Evolutionary conservation across 2,113 vertebrate species (phyloP).

Genomic region (Buteo buteo): DNA sequence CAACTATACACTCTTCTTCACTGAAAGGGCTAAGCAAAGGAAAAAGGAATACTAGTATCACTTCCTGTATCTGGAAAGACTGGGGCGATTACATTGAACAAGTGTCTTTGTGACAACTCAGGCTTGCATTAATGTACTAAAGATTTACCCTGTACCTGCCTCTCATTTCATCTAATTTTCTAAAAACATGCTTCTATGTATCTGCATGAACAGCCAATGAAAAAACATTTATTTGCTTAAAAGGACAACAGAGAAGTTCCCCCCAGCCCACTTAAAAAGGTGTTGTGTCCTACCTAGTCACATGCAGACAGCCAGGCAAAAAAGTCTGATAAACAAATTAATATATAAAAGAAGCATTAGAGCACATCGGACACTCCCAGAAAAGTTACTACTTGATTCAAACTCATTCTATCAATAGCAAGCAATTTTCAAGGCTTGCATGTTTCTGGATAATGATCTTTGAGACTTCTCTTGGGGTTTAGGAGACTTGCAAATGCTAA

Average conservation of each 20-base stretch:
- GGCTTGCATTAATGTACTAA: not conserved
- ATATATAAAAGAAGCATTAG: not conserved
- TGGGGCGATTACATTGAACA: not conserved
- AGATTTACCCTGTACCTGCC: not conserved
- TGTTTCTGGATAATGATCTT: not conserved
- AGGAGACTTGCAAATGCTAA: not conserved
- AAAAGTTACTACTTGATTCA: not conserved
- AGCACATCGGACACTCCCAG: not conserved
- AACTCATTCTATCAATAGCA: not conserved
- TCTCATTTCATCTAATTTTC: not conserved
- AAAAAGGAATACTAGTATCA: not conserved
- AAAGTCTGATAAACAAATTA: not conserved
- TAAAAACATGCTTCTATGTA: not conserved
- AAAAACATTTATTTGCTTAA: not conserved
- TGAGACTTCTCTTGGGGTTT: not conserved
- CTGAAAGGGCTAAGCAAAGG: not conserved
- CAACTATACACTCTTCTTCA: not conserved
- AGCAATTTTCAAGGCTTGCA: not conserved
- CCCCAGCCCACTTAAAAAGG: not conserved
- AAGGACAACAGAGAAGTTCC: not conserved
- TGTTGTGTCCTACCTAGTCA: not conserved
- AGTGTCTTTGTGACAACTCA: not conserved
- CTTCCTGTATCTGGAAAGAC: not conserved
- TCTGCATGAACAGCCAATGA: not conserved
- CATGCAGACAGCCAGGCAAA: not conserved